These are phyloP conservation scores for Caenorhabditis brenneri DNA, from an alignment of 1,140 invertebrate species.

Conservation along the genomic window DNA sequence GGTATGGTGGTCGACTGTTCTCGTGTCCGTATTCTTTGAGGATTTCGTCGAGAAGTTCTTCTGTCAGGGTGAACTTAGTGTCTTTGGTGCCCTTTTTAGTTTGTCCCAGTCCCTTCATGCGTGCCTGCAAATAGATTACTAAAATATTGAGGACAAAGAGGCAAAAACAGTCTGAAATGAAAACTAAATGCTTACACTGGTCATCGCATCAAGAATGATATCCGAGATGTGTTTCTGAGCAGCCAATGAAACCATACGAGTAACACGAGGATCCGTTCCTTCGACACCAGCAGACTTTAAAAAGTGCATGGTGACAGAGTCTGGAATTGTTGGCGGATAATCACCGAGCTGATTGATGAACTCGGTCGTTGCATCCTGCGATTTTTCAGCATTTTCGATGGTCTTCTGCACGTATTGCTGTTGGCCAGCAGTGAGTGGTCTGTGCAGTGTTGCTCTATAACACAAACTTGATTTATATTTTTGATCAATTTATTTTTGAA, in stretches of 20 bases:
- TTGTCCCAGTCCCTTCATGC: conserved; percentile 55
- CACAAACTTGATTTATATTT: neutral
- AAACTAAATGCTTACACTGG: conserved; percentile 19
- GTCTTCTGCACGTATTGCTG: conserved; percentile 6
- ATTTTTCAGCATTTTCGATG: neutral
- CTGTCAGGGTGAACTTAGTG: conserved; percentile 50
- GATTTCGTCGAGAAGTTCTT: conserved; percentile 50
- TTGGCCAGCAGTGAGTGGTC: neutral
- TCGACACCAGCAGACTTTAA: conserved; percentile 48
- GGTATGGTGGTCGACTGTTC: conserved; percentile 54
- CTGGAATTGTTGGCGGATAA: conserved; percentile 51
- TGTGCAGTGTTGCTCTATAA: neutral
- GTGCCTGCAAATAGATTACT: conserved; percentile 38
- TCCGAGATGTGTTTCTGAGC: conserved; percentile 53
- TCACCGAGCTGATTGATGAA: conserved; percentile 53
- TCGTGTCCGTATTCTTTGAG: conserved; percentile 56
- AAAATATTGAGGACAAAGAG: neutral
- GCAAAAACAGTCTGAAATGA: neutral
- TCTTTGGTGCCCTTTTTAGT: conserved; percentile 54
- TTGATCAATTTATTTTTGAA: neutral
- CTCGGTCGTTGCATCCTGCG: neutral
- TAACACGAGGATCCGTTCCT: conserved; percentile 46
- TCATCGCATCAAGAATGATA: conserved; percentile 51
- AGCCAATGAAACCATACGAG: conserved; percentile 48
- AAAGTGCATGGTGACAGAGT: conserved; percentile 52